Conservation (phyloP, 2,888 invertebrate species). For the Ectropis crepuscularia region DNA sequence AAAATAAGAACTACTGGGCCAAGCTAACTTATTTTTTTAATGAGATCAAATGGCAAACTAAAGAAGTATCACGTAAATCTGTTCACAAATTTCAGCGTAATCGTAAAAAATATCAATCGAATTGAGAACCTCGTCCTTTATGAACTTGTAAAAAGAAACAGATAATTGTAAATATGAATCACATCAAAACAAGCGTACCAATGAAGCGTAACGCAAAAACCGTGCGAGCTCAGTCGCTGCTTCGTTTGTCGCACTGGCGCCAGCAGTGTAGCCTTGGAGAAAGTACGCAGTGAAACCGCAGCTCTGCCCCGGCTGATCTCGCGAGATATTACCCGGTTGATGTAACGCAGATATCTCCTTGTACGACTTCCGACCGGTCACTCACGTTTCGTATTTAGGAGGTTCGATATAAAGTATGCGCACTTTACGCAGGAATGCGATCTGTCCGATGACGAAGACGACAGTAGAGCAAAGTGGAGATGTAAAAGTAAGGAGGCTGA, state of each 20-base stretch:
- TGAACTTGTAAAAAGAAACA: too few relatives aligned
- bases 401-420: background rate
- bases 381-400: slow-evolving; percentile 26
- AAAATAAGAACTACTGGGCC: too few relatives aligned
- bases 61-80: too few relatives aligned
- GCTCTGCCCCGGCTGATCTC: slow-evolving; percentile 55
- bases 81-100: too few relatives aligned
- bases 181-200: background rate
- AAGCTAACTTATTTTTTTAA: too few relatives aligned
- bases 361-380: slow-evolving; percentile 27
- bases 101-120: too few relatives aligned
- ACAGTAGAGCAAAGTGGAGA: too few relatives aligned
- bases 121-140: too few relatives aligned
- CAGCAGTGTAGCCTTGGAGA: slow-evolving; percentile 75
- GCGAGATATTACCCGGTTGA: slow-evolving; percentile 47
- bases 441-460: background rate
- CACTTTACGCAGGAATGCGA: background rate
- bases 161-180: too few relatives aligned
- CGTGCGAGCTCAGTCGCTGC: slow-evolving; percentile 14
- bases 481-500: too few relatives aligned
- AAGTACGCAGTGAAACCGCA: slow-evolving; percentile 73
- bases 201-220: slow-evolving; percentile 5
- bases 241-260: slow-evolving; percentile 42
- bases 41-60: too few relatives aligned
- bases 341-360: slow-evolving; percentile 51